phyloP scores from a whole-genome alignment of 2,797 vertebrate species.

The Labroides dimidiatus region DNA sequence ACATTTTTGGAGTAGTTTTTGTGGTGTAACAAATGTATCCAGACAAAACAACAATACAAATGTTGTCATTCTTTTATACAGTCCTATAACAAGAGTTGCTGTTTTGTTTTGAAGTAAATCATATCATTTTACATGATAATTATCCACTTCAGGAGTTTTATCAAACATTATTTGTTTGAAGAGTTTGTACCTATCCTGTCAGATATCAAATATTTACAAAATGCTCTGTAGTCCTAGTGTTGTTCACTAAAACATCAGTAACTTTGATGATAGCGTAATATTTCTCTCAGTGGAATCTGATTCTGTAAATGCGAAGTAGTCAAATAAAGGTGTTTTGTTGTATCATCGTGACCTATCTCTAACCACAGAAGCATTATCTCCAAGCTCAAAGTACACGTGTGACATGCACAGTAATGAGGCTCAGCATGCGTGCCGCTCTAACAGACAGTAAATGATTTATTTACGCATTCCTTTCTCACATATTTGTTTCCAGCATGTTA shows the following conservation, averaged over 20 bases:
- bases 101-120: background rate
- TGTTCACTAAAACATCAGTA: constrained; percentile 7
- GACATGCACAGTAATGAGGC: constrained; percentile 75
- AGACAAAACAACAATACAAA: background rate
- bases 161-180: constrained; percentile 7
- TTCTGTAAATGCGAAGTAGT: constrained; percentile 44
- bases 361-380: constrained; percentile 70
- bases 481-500: constrained; percentile 73
- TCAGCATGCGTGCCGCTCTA: constrained; percentile 61
- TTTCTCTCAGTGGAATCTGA: constrained; percentile 25
- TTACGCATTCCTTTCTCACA: constrained; percentile 73
- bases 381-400: constrained; percentile 74
- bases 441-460: constrained; percentile 79
- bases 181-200: constrained; percentile 6
- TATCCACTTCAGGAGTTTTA: constrained; percentile 12
- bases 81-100: background rate
- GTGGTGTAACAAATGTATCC: background rate
- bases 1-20: background rate
- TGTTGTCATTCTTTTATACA: background rate
- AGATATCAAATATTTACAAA: constrained; percentile 1
- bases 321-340: constrained; percentile 54
- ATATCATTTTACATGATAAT: background rate
- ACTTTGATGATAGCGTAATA: constrained; percentile 23
- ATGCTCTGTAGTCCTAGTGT: constrained; percentile 16
- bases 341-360: constrained; percentile 62